A percentile compares a stretch with the other conserved stretches of the same genome.
Conservation (phyloP, 2,888 invertebrate species). For the Acleris laterana region DNA sequence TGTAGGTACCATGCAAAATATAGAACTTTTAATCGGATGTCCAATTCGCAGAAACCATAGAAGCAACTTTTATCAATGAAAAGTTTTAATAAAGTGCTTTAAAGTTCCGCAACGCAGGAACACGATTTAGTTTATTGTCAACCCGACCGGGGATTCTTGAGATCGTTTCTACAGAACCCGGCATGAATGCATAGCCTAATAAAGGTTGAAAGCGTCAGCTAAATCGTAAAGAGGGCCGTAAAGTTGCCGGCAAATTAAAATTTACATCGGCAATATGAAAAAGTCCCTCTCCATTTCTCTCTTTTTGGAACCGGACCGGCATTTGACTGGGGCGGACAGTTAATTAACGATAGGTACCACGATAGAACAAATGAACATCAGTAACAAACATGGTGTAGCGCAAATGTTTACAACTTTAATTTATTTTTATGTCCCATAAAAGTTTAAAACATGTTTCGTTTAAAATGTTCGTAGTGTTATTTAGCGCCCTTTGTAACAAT, state of each 20-base stretch:
- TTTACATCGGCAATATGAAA: conserved; percentile 83
- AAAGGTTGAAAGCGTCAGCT: conserved; percentile 78
- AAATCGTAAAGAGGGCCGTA: conserved; percentile 81
- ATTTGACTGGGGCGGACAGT: conserved; percentile 76
- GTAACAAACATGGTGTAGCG: conserved; percentile 58
- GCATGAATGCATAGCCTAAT: conserved; percentile 76
- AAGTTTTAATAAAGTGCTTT: no score
- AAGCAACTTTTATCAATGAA: no score
- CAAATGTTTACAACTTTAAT: conserved; percentile 45
- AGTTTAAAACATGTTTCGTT: conserved; percentile 25
- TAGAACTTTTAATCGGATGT: no score
- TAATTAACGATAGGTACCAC: conserved; percentile 68
- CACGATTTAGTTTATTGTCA: conserved; percentile 29
- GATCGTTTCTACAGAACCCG: conserved; percentile 57
- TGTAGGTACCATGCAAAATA: no score
- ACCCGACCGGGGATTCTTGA: conserved; percentile 38
- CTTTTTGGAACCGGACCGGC: conserved; percentile 65
- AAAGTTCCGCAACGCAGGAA: conserved; percentile 10
- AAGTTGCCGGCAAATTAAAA: conserved; percentile 82
- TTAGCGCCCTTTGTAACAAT: neutral
- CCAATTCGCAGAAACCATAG: no score
- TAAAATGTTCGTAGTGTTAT: conserved; percentile 8
- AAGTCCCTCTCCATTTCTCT: conserved; percentile 72
- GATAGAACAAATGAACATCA: conserved; percentile 71
- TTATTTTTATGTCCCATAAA: conserved; percentile 39